Conservation (phyloP, 2,888 invertebrate genomes). For the Lepeophtheirus nordmannii region DNA sequence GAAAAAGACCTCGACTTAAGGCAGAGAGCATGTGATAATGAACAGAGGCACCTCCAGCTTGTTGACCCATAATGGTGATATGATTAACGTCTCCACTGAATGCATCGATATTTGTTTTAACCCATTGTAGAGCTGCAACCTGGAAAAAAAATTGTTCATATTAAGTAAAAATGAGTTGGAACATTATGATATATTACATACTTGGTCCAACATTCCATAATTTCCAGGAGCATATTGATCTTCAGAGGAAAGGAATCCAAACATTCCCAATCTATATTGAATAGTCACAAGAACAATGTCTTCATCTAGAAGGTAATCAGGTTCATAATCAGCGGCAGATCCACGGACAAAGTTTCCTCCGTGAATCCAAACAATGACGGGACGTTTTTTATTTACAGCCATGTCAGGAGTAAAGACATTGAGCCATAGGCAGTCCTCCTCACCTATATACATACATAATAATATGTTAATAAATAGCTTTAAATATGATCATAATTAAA, state of each 20-base stretch:
- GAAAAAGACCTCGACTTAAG: slow-evolving; percentile 24
- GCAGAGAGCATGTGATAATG: slow-evolving; percentile 26
- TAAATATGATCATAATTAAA: neutral
- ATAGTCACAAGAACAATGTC: slow-evolving; percentile 27
- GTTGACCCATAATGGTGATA: slow-evolving; percentile 26
- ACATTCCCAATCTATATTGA: slow-evolving; percentile 27
- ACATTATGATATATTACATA: neutral
- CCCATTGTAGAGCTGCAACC: slow-evolving; percentile 22
- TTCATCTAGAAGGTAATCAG: slow-evolving; percentile 26
- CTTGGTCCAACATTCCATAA: slow-evolving; percentile 28
- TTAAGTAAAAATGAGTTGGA: neutral
- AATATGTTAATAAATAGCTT: neutral
- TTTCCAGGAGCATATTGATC: slow-evolving; percentile 27
- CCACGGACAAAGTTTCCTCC: slow-evolving; percentile 28
- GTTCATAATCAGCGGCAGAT: slow-evolving; percentile 27
- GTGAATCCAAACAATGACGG: slow-evolving; percentile 30
- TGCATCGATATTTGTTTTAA: slow-evolving; percentile 20
- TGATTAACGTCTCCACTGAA: slow-evolving; percentile 19
- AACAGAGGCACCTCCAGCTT: slow-evolving; percentile 26
- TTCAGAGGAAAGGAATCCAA: slow-evolving; percentile 28
- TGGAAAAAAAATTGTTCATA: neutral
- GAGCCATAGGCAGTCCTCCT: slow-evolving; percentile 23
- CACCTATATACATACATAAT: neutral
- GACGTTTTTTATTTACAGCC: slow-evolving; percentile 5
- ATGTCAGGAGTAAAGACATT: slow-evolving; percentile 20